phyloP scores from a whole-genome alignment of 2,113 vertebrate species.

The Macroglossus sobrinus region DNA sequence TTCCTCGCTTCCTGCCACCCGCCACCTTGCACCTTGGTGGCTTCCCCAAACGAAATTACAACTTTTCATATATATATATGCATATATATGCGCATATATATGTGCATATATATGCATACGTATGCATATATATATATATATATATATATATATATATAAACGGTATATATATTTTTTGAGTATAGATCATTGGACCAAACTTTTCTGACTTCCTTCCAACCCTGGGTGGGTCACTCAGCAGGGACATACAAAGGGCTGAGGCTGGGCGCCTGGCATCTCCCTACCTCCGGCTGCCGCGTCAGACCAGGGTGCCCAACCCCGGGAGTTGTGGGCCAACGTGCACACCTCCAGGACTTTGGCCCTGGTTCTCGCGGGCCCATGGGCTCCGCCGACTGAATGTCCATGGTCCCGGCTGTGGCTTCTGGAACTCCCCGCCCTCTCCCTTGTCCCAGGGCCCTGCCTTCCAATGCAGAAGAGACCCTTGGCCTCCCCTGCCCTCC shows the following conservation, averaged over 20 bases:
- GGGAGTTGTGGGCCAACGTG: conserved; percentile 1
- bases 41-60: conserved; percentile 44
- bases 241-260: conserved; percentile 61
- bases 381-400: neutral
- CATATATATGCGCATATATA: conserved; percentile 71
- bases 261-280: neutral
- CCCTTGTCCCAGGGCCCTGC: neutral
- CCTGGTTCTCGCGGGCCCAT: neutral
- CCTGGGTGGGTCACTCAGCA: conserved; percentile 68
- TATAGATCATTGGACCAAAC: conserved; percentile 83
- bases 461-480: conserved; percentile 28
- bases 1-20: neutral
- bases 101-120: too few relatives aligned
- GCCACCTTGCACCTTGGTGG: conserved; percentile 29
- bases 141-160: conserved; percentile 72
- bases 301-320: conserved; percentile 14
- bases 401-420: conserved; percentile 25
- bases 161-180: conserved; percentile 81
- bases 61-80: conserved; percentile 75
- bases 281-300: neutral
- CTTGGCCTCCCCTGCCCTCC: neutral
- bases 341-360: conserved; percentile 70
- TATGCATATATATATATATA: conserved; percentile 73
- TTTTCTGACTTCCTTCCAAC: conserved; percentile 75
- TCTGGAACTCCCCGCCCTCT: neutral